phyloP scores from a whole-genome alignment of 1,140 invertebrate genomes.

The Babylonia areolata region DNA sequence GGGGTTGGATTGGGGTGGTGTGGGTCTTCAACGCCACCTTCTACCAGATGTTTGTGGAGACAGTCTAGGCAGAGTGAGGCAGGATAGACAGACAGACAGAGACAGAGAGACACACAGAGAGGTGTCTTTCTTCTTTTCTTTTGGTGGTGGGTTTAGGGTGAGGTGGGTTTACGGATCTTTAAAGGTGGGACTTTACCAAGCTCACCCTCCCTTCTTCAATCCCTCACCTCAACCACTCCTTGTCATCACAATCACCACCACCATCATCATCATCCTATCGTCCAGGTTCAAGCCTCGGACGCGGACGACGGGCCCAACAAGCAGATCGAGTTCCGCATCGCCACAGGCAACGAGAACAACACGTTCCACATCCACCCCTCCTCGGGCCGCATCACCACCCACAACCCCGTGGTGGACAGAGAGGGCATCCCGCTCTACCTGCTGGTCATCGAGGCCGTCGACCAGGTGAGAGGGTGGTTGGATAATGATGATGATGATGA shows the following conservation, averaged over 20 bases:
- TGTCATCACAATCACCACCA: too few species aligned
- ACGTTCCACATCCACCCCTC: conserved; percentile 87
- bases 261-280: too few species aligned
- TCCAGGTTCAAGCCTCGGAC: conserved; percentile 58
- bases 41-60: conserved; percentile 82
- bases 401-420: conserved; percentile 87
- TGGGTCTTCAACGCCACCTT: conserved; percentile 82
- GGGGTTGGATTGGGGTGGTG: neutral
- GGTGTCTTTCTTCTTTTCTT: too few species aligned
- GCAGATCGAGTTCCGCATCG: conserved; percentile 85
- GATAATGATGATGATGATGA: too few species aligned
- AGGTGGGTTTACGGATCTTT: too few species aligned
- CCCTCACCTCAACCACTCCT: too few species aligned
- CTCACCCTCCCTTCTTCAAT: too few species aligned
- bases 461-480: conserved; percentile 90
- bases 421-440: conserved; percentile 91
- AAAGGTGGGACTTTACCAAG: too few species aligned
- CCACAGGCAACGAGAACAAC: conserved; percentile 76
- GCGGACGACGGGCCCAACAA: conserved; percentile 92
- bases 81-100: too few species aligned
- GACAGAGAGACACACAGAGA: too few species aligned
- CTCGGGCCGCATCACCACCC: conserved; percentile 89
- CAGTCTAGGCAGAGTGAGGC: too few species aligned
- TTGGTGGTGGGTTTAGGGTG: too few species aligned
- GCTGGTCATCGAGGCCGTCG: conserved; percentile 89